Conservation (phyloP, 2,113 vertebrate genomes). For the Orcinus orca region DNA sequence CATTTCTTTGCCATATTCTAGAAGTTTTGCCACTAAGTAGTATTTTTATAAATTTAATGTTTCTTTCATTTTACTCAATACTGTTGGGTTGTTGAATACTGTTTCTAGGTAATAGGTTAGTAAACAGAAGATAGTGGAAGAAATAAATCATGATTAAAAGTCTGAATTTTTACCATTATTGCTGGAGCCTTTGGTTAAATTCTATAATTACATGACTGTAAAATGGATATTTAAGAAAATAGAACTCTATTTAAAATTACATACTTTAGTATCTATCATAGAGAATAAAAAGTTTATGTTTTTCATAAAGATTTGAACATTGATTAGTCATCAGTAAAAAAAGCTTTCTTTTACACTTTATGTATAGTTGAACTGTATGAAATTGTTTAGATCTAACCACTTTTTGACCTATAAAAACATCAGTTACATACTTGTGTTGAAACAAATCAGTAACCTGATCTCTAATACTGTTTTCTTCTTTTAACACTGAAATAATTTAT, state of each 20-base stretch:
- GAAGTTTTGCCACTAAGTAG: background rate
- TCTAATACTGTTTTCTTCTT: background rate
- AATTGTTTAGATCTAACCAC: background rate
- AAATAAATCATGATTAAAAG: background rate
- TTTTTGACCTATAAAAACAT: background rate
- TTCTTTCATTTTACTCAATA: conserved; percentile 16
- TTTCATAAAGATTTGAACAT: conserved; percentile 9
- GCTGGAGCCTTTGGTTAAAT: background rate
- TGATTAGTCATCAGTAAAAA: conserved; percentile 10
- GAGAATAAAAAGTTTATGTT: background rate
- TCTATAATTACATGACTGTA: background rate
- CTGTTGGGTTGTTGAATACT: background rate
- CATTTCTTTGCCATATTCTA: background rate
- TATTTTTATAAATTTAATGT: background rate
- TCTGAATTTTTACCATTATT: conserved; percentile 5
- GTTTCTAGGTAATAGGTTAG: background rate
- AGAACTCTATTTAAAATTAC: conserved; percentile 23
- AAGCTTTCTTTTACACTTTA: background rate
- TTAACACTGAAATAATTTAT: background rate
- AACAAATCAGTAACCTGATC: background rate
- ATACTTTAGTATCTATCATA: background rate
- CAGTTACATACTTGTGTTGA: background rate
- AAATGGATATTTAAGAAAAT: conserved; percentile 39
- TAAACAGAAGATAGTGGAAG: background rate
- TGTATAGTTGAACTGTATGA: background rate